A percentile compares a stretch with the other conserved stretches of the same genome.
These are phyloP conservation scores for Pseudomyrmex gracilis DNA, from an alignment of 1,140 invertebrate genomes.

Conservation along the genomic window DNA sequence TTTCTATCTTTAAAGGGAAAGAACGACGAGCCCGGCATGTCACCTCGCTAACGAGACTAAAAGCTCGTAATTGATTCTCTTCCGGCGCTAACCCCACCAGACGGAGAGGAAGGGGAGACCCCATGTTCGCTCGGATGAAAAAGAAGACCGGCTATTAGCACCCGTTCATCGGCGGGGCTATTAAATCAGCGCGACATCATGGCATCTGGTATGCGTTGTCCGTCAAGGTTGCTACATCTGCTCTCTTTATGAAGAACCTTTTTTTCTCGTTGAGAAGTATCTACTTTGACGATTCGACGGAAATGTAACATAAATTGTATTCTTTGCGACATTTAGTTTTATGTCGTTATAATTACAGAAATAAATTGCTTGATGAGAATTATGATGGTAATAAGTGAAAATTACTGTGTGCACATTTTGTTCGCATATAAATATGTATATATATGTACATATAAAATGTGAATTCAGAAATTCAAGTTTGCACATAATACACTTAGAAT, in stretches of 20 bases:
- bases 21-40: slow-evolving; percentile 70
- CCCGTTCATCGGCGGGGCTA: slow-evolving; percentile 69
- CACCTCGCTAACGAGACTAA: slow-evolving; percentile 73
- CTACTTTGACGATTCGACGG: background rate
- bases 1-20: slow-evolving; percentile 75
- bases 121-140: slow-evolving; percentile 60
- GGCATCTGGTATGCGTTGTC: slow-evolving; percentile 48
- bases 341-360: background rate
- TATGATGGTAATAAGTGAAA: no score
- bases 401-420: no score
- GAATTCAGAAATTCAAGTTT: background rate
- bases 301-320: background rate
- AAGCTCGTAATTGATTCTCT: slow-evolving; percentile 75
- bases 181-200: slow-evolving; percentile 64
- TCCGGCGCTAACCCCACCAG: slow-evolving; percentile 63
- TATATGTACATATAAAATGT: no score
- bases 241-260: background rate
- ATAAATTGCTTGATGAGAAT: background rate
- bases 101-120: background rate
- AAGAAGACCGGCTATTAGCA: slow-evolving; percentile 71
- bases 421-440: no score
- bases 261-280: background rate
- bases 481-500: slow-evolving; percentile 1
- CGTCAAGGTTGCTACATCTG: slow-evolving; percentile 15
- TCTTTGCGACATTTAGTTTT: background rate